These are phyloP conservation scores for Paguma larvata DNA, from an alignment of 2,797 vertebrate genomes.

Conservation along the genomic window DNA sequence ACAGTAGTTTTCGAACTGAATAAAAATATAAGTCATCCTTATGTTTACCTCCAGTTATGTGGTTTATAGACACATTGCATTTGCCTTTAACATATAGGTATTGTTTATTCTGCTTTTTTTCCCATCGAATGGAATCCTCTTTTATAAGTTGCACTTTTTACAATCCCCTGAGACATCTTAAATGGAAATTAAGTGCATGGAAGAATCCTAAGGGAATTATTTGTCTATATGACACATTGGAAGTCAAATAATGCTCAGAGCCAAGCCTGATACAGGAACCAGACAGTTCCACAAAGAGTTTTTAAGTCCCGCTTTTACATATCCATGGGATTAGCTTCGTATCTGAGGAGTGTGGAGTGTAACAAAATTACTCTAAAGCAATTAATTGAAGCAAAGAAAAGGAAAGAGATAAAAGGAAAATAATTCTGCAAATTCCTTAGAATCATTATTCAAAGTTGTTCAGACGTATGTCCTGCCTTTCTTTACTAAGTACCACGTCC, in stretches of 20 bases:
- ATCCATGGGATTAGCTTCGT: neutral
- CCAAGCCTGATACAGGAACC: neutral
- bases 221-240: neutral
- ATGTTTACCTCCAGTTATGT: neutral
- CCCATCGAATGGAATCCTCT: neutral
- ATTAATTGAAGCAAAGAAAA: slow-evolving; percentile 8
- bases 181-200: neutral
- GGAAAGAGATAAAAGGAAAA: neutral
- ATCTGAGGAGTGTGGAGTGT: neutral
- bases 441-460: neutral
- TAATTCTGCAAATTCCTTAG: neutral
- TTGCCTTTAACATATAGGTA: neutral
- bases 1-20: too few species aligned
- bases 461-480: neutral
- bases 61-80: neutral
- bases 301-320: neutral
- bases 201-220: neutral
- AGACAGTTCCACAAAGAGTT: neutral
- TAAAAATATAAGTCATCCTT: neutral
- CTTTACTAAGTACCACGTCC: neutral
- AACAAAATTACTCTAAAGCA: neutral
- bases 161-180: neutral
- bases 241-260: neutral
- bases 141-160: neutral
- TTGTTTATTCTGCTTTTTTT: neutral